Evolutionary conservation across 1,140 invertebrate species (phyloP).

Genomic region (Drepana arcuata): DNA sequence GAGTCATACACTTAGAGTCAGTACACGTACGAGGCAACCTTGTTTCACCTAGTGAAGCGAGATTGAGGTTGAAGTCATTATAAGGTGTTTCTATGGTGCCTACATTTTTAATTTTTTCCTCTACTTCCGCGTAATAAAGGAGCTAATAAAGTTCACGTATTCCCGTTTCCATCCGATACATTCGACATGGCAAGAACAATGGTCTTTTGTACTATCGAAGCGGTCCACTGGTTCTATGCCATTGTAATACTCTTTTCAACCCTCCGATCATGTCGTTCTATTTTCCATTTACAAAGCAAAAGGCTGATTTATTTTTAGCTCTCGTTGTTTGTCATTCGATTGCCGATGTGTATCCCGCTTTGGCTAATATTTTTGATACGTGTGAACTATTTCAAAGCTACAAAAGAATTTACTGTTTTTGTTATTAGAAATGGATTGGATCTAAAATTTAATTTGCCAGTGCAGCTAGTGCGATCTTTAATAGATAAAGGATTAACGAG

Average conservation of each 20-base stretch:
- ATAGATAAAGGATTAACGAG: constrained; percentile 26
- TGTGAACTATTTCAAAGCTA: no score
- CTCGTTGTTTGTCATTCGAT: constrained; percentile 2
- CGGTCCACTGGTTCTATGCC: constrained; percentile 23
- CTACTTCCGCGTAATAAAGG: constrained; percentile 11
- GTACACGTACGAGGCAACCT: no score
- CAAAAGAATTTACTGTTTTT: no score
- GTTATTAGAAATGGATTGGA: no score
- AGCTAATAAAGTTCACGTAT: constrained; percentile 34
- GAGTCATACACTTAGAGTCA: no score
- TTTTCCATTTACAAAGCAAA: constrained; percentile 33
- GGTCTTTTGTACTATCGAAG: constrained; percentile 37
- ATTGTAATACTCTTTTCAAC: constrained; percentile 34
- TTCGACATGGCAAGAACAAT: constrained; percentile 59
- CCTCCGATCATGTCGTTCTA: constrained; percentile 38
- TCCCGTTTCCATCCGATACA: constrained; percentile 39
- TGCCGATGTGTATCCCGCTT: no score
- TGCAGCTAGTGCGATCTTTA: constrained; percentile 1
- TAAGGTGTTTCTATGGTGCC: no score
- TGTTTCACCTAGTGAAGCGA: no score
- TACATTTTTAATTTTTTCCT: constrained; percentile 7
- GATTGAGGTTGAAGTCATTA: no score
- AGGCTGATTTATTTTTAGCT: constrained; percentile 23
- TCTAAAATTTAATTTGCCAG: no score
- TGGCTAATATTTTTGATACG: no score